phyloP scores from a whole-genome alignment of 2,113 vertebrate species.

The Lutjanus erythropterus region DNA sequence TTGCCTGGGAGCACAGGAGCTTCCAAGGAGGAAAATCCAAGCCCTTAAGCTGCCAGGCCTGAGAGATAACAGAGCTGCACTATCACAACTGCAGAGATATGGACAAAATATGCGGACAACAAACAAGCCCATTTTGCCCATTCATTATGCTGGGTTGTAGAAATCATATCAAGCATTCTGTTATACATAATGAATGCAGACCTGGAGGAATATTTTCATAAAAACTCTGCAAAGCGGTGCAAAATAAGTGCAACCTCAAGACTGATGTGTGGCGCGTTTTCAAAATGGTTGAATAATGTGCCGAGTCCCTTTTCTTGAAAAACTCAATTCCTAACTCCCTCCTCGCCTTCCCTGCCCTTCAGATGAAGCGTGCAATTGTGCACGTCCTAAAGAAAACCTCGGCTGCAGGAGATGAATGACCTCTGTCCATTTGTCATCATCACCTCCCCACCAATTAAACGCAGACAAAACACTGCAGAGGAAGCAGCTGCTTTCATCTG shows the following conservation, averaged over 20 bases:
- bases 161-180: conserved; percentile 53
- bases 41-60: conserved; percentile 51
- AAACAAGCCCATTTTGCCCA: conserved; percentile 45
- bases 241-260: conserved; percentile 43
- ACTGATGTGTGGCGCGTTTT: conserved; percentile 41
- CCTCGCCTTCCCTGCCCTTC: not conserved
- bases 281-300: conserved; percentile 36
- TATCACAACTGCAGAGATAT: conserved; percentile 43
- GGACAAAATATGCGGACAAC: conserved; percentile 50
- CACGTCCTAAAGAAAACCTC: conserved; percentile 16
- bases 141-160: conserved; percentile 46
- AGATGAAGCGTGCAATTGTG: not conserved
- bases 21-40: conserved; percentile 52
- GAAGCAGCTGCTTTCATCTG: conserved; percentile 63
- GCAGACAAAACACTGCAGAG: conserved; percentile 8
- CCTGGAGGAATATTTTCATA: conserved; percentile 39
- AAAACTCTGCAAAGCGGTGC: conserved; percentile 39
- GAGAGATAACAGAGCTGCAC: conserved; percentile 51
- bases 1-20: conserved; percentile 63
- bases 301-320: not conserved
- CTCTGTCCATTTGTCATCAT: conserved; percentile 41
- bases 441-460: conserved; percentile 54
- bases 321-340: not conserved
- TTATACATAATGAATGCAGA: conserved; percentile 63
- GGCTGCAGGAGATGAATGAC: conserved; percentile 49